These are phyloP conservation scores for Gonatopus flavifemur DNA, from an alignment of 1,140 invertebrate genomes.

Conservation along the genomic window DNA sequence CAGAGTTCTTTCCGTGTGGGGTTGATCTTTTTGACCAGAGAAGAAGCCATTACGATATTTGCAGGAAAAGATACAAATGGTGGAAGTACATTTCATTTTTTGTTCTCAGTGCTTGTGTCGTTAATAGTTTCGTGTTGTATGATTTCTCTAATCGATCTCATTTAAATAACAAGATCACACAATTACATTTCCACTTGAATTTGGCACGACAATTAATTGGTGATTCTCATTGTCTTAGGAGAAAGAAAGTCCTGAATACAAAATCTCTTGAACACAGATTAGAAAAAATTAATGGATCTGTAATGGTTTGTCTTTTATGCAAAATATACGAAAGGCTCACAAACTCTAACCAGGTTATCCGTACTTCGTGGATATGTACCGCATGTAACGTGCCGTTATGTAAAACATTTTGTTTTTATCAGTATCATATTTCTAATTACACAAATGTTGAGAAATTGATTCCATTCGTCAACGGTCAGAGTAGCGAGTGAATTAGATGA, in stretches of 20 bases:
- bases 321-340: too few relatives aligned
- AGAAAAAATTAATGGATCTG: neutral
- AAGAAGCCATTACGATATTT: conserved; percentile 8
- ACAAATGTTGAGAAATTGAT: too few relatives aligned
- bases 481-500: too few relatives aligned
- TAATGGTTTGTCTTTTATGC: too few relatives aligned
- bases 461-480: too few relatives aligned
- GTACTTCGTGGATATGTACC: too few relatives aligned
- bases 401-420: too few relatives aligned
- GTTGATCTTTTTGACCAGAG: conserved; percentile 14
- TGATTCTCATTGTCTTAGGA: neutral
- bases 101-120: conserved; percentile 3
- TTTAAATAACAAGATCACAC: neutral
- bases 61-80: conserved; percentile 9
- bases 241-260: neutral
- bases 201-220: neutral
- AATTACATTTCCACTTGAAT: neutral
- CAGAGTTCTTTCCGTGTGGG: too few relatives aligned
- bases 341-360: too few relatives aligned
- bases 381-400: too few relatives aligned
- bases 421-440: too few relatives aligned
- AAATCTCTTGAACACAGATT: neutral
- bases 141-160: neutral
- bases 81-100: conserved; percentile 17
- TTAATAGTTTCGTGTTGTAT: conserved; percentile 6